A percentile compares a stretch with the other conserved stretches of the same genome.
These are phyloP conservation scores for Anolis carolinensis DNA, from an alignment of 2,113 vertebrate genomes.

Conservation along the genomic window DNA sequence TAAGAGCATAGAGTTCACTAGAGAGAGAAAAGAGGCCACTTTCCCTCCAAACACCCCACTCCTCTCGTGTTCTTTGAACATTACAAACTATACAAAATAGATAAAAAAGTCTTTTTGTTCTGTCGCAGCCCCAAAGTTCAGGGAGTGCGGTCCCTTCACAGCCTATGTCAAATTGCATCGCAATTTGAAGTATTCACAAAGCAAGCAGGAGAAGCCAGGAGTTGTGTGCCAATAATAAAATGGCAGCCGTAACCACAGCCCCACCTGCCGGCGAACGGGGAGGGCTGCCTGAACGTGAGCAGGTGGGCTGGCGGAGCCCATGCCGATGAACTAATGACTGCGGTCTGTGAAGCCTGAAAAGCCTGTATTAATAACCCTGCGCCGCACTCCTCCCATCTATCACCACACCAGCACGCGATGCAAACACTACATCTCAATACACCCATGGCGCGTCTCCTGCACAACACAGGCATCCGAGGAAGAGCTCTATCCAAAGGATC, in stretches of 20 bases:
- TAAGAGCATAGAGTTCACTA: neutral
- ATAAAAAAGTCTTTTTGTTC: too few species aligned
- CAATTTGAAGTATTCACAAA: neutral
- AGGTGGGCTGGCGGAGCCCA: neutral
- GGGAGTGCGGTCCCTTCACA: neutral
- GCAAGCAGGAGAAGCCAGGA: fast-evolving
- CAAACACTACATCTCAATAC: slow-evolving; percentile 51
- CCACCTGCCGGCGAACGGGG: slow-evolving; percentile 19
- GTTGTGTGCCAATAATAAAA: too few species aligned
- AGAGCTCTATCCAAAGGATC: slow-evolving; percentile 22
- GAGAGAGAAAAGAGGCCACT: neutral
- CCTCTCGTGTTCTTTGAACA: too few species aligned
- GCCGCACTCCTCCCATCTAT: slow-evolving; percentile 44
- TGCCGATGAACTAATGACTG: slow-evolving; percentile 64
- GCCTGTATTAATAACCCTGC: slow-evolving; percentile 55
- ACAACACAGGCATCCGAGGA: neutral
- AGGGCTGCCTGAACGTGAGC: neutral
- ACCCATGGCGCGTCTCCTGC: neutral
- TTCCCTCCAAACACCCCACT: too few species aligned
- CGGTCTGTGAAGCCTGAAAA: slow-evolving; percentile 48
- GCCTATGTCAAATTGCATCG: neutral
- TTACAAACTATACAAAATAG: too few species aligned
- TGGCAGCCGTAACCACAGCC: neutral
- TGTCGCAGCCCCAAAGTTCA: too few species aligned
- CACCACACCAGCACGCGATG: slow-evolving; percentile 54